Conservation (phyloP, 23 tunicate genomes). For the Clavelina lepadiformis region DNA sequence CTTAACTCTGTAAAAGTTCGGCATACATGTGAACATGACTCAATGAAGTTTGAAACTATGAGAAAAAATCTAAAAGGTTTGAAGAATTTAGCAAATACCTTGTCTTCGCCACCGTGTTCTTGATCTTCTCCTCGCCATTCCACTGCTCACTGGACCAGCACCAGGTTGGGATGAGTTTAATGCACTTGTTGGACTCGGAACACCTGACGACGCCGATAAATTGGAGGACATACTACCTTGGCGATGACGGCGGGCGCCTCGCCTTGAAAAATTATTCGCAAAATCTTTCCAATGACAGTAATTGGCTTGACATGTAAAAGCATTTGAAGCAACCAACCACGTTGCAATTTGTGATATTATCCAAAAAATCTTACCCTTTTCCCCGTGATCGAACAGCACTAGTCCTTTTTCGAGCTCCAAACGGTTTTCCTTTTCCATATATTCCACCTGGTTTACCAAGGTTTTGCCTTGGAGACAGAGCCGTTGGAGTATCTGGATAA, state of each 20-base stretch:
- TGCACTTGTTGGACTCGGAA: slow-evolving; percentile 23
- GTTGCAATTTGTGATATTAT: too few species aligned
- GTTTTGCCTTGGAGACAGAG: too few species aligned
- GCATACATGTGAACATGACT: too few species aligned
- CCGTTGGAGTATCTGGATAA: not conserved
- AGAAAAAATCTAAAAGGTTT: too few species aligned
- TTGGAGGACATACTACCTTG: slow-evolving; percentile 24
- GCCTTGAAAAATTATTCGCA: not conserved
- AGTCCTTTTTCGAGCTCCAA: slow-evolving; percentile 54
- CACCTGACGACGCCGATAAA: slow-evolving; percentile 1
- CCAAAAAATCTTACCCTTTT: too few species aligned
- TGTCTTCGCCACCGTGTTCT: slow-evolving; percentile 15
- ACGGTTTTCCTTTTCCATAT: slow-evolving; percentile 84
- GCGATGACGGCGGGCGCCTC: slow-evolving; percentile 35
- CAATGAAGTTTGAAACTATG: too few species aligned
- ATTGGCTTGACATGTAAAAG: too few species aligned
- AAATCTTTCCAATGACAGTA: too few species aligned
- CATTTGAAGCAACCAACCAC: too few species aligned
- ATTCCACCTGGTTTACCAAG: slow-evolving; percentile 80
- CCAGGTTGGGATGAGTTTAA: not conserved
- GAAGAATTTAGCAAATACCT: too few species aligned
- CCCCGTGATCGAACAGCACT: slow-evolving; percentile 38
- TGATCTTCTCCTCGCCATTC: slow-evolving; percentile 16
- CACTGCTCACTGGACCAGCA: not conserved
- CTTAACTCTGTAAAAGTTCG: too few species aligned